Base-by-base conservation (phyloP, 1,140 invertebrate species). In the Aphaenogaster ashmeadi region DNA sequence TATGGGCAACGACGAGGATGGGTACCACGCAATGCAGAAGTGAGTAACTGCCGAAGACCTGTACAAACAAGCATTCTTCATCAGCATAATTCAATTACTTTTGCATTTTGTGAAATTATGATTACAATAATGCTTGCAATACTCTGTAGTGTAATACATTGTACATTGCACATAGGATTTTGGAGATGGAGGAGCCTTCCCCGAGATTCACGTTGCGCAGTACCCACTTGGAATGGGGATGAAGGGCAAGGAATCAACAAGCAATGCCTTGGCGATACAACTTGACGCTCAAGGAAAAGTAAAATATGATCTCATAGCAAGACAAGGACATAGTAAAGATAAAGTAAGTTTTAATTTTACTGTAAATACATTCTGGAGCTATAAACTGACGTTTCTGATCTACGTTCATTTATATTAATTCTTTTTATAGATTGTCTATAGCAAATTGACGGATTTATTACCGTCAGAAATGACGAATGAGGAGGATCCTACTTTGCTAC, bases 131-230 rank as follows among this genome's bases (percentile, higher is more conserved):
- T 13, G 13, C 4, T 47, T 74, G 8, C 11, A 18, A 54, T 72
- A 47, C 71, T 71, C 9, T 18, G 0, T n/a, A 75, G 64, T 47
- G 2, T 80, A 58, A 66, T 67, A 9, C 4, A 44, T 80, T 69
- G 52, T 44, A 50, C 9, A 15, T 54, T 66, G 38, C 9, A n/a
- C 4, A 11, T 75, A 96, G 96, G 98, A 98, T 95, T 98, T 97
- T 96, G 97, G 97, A 92, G 99, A 99, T 97, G 99, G 99, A 8
- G 99, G 99, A 13, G 98, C 99, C 0, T 99, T 99, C 95, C 99
- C 99, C 1, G 99, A 99, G 96, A 99, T 99, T 83, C 98, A 98
- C 94, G 98, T 99, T 15, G 99, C 99, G 0, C 99, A 99, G 93
- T 99, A 99, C 96, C 99, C 99, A 0, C 95, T 99, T 44, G 97